A percentile compares a stretch with the other conserved stretches of the same genome.
Evolutionary conservation across 2,797 vertebrate genomes (phyloP).

Genomic region (Eospalax fontanierii): DNA sequence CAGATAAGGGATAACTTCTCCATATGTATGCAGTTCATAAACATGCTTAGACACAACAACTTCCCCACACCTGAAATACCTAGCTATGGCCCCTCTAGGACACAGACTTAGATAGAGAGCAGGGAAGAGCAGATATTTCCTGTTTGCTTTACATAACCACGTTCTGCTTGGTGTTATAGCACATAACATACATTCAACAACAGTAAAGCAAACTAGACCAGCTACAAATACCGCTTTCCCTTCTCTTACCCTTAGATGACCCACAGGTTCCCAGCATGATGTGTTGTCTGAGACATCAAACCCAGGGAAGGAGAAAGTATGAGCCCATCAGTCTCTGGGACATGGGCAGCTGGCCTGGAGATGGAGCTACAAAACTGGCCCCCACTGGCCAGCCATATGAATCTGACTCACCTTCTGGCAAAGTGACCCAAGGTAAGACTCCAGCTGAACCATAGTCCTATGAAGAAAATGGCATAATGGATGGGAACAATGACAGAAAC

Average conservation of each 20-base stretch:
- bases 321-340: background rate
- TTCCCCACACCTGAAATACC: background rate
- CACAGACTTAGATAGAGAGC: background rate
- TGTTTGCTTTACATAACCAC: background rate
- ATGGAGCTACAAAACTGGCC: fast-evolving
- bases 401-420: background rate
- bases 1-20: background rate
- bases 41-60: background rate
- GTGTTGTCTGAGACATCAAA: background rate
- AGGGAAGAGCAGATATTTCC: background rate
- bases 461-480: background rate
- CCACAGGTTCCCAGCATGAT: background rate
- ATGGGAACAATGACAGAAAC: background rate
- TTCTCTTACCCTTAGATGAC: background rate
- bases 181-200: background rate
- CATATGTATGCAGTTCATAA: background rate
- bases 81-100: background rate
- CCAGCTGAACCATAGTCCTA: background rate
- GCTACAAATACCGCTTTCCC: background rate
- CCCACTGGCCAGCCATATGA: background rate
- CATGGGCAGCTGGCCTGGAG: background rate
- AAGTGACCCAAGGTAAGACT: background rate
- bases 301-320: fast-evolving
- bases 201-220: background rate
- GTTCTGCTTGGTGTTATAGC: background rate